These are phyloP conservation scores for Vanessa tameamea DNA, from an alignment of 1,140 invertebrate genomes.

Conservation along the genomic window DNA sequence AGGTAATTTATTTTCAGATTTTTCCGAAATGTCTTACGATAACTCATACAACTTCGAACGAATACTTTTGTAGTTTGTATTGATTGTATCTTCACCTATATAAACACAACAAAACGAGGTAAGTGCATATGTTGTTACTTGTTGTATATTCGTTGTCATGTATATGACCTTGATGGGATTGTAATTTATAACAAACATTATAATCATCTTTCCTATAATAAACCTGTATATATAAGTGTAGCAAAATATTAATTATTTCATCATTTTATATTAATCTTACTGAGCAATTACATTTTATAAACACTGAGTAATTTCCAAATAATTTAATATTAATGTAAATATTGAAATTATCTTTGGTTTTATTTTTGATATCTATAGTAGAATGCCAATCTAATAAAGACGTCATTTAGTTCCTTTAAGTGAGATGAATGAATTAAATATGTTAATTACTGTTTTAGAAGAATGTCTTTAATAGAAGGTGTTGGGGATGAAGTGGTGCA, in stretches of 20 bases:
- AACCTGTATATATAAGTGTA: neutral
- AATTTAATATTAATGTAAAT: no score
- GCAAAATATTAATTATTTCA: no score
- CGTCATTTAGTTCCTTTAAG: no score
- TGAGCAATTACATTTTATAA: no score
- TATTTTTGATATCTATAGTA: no score
- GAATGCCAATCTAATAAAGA: no score
- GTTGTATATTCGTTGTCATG: slow-evolving; percentile 18
- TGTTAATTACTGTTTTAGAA: slow-evolving; percentile 36
- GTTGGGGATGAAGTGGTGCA: slow-evolving; percentile 91
- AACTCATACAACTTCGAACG: slow-evolving; percentile 12
- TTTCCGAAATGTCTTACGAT: slow-evolving; percentile 31
- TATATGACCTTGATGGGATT: slow-evolving; percentile 26
- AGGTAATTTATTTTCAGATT: slow-evolving; percentile 21
- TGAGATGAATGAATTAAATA: neutral
- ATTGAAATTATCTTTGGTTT: no score
- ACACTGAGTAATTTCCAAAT: no score
- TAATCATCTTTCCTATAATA: neutral
- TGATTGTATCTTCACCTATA: neutral
- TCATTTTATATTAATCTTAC: no score
- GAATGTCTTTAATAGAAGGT: slow-evolving; percentile 88
- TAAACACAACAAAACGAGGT: slow-evolving; percentile 11
- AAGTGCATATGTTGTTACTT: slow-evolving; percentile 24
- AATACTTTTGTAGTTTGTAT: slow-evolving; percentile 15
- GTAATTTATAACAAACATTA: neutral